phyloP scores from a whole-genome alignment of 2,797 vertebrate species.

The Macrochelys suwanniensis region DNA sequence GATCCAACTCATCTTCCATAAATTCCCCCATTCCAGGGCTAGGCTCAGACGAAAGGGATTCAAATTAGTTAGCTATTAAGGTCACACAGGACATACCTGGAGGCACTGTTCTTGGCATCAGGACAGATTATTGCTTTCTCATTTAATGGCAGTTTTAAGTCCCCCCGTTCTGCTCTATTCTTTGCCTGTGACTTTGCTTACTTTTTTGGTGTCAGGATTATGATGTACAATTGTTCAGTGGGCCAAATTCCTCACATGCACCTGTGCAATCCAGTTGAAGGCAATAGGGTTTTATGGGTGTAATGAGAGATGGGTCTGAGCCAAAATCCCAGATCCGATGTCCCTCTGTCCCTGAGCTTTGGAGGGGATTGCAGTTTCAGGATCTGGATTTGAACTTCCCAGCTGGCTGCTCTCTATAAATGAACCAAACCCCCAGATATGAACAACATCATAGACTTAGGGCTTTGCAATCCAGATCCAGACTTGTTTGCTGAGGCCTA shows the following conservation, averaged over 20 bases:
- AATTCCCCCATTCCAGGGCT: background rate
- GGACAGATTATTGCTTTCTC: background rate
- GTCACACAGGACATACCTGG: background rate
- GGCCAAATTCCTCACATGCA: background rate
- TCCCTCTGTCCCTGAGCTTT: background rate
- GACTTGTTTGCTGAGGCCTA: background rate
- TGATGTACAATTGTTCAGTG: background rate
- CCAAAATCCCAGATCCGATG: rapidly evolving
- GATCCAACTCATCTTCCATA: background rate
- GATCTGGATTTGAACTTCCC: background rate
- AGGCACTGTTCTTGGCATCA: background rate
- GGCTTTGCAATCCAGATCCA: background rate
- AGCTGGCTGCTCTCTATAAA: background rate
- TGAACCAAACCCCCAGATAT: background rate
- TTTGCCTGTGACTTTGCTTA: background rate
- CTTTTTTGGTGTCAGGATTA: background rate
- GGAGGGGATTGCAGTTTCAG: background rate
- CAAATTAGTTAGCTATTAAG: background rate
- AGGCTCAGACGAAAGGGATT: background rate
- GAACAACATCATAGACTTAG: background rate
- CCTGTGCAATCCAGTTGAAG: background rate
- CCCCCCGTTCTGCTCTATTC: background rate
- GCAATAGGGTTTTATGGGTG: background rate
- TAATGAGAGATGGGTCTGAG: background rate
- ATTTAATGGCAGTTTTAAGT: background rate